Evolutionary conservation across 2,113 vertebrate species (phyloP).

Genomic region (Larimichthys crocea): DNA sequence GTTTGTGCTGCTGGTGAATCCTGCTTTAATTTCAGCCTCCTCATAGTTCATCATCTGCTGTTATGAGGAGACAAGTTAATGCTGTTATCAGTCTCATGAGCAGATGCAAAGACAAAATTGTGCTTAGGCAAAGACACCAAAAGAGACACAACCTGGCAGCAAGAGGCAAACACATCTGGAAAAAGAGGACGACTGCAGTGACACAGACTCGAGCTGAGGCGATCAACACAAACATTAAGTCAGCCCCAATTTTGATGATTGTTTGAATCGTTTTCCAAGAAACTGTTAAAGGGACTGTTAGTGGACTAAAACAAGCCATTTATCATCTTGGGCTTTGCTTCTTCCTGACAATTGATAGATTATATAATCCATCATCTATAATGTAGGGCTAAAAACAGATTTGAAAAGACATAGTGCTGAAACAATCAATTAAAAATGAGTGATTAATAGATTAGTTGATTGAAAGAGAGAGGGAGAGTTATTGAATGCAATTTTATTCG

Average conservation of each 20-base stretch:
- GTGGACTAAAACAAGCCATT: background rate
- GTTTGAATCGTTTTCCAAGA: background rate
- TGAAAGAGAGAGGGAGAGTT: background rate
- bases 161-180: background rate
- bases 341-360: background rate
- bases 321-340: background rate
- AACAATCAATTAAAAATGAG: background rate
- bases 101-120: constrained; percentile 1
- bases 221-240: background rate
- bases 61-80: constrained; percentile 2
- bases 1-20: background rate
- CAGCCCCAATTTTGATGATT: background rate
- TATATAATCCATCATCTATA: background rate
- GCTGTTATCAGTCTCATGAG: background rate
- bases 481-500: background rate
- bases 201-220: background rate
- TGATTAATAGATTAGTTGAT: background rate
- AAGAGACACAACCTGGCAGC: background rate
- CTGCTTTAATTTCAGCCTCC: background rate
- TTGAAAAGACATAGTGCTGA: background rate
- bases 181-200: background rate
- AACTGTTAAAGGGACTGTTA: background rate
- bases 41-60: constrained; percentile 17
- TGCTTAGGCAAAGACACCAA: background rate
- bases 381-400: background rate